A percentile compares a stretch with the other conserved stretches of the same genome.
Evolutionary conservation across 2,888 invertebrate species (phyloP).

Genomic region (Entomobrya proxima): DNA sequence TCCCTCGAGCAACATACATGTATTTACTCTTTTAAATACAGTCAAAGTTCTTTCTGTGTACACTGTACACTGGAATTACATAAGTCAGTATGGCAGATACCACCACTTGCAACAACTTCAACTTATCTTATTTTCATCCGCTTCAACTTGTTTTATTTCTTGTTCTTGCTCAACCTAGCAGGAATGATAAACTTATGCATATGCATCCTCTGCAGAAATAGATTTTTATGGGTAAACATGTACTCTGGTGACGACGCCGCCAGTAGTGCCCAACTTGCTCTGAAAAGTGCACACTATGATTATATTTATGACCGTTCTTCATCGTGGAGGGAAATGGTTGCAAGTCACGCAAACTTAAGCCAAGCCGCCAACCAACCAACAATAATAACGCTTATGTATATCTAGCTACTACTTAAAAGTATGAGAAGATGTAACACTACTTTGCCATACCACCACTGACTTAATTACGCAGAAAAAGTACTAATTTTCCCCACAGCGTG

Average conservation of each 20-base stretch:
- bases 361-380: too few relatives aligned
- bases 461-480: constrained; percentile 16
- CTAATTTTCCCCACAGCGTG: constrained; percentile 12
- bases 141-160: not conserved
- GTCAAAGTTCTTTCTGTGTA: too few relatives aligned
- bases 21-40: too few relatives aligned
- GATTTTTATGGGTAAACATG: not conserved
- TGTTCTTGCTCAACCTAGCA: not conserved
- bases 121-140: too few relatives aligned
- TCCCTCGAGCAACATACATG: too few relatives aligned
- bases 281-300: not conserved
- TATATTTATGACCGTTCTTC: not conserved
- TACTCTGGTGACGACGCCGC: not conserved
- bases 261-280: not conserved
- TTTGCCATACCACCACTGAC: not conserved
- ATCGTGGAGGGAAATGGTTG: not conserved
- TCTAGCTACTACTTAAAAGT: not conserved
- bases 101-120: too few relatives aligned
- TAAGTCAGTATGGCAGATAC: too few relatives aligned
- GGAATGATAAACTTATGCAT: not conserved
- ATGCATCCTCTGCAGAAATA: not conserved
- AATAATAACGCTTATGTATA: not conserved
- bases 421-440: not conserved
- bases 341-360: constrained; percentile 19
- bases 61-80: too few relatives aligned